phyloP scores from a whole-genome alignment of 2,113 vertebrate genomes.

The Stigmatopora nigra region DNA sequence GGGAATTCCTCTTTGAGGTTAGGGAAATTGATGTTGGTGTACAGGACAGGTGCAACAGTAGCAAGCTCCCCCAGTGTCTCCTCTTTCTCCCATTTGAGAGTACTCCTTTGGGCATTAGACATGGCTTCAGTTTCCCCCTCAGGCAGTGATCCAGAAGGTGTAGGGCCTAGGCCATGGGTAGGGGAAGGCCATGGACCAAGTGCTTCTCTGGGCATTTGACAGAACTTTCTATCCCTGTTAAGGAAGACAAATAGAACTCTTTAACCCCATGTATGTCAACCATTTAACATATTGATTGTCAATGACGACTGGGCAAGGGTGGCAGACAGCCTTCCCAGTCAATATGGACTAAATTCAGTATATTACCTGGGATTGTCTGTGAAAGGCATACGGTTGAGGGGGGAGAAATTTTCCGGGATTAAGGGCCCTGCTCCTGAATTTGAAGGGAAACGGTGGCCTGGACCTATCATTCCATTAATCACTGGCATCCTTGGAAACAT shows the following conservation, averaged over 20 bases:
- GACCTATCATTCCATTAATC: constrained; percentile 88
- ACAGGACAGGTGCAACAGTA: constrained; percentile 94
- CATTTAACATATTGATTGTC: no score
- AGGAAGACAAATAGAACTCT: not conserved
- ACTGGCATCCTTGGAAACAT: constrained; percentile 85
- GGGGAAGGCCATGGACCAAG: constrained; percentile 73
- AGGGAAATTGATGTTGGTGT: constrained; percentile 95
- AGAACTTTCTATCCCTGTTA: constrained; percentile 78
- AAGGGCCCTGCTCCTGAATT: constrained; percentile 74
- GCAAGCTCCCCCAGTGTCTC: constrained; percentile 93
- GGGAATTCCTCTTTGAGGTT: constrained; percentile 93
- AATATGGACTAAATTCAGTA: no score
- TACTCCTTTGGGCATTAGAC: constrained; percentile 92
- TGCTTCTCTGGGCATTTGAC: constrained; percentile 75
- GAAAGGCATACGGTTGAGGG: constrained; percentile 79
- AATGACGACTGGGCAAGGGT: no score
- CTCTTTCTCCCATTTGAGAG: constrained; percentile 97
- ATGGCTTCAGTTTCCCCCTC: constrained; percentile 87
- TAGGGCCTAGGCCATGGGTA: constrained; percentile 50
- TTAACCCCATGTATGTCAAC: no score
- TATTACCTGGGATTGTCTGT: constrained; percentile 73
- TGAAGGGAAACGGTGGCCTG: constrained; percentile 77
- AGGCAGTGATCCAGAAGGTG: constrained; percentile 65
- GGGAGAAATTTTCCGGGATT: constrained; percentile 74
- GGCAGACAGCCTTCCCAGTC: no score